phyloP scores from a whole-genome alignment of 2,797 vertebrate genomes.

The Ctenochaetus hawaiiensis region DNA sequence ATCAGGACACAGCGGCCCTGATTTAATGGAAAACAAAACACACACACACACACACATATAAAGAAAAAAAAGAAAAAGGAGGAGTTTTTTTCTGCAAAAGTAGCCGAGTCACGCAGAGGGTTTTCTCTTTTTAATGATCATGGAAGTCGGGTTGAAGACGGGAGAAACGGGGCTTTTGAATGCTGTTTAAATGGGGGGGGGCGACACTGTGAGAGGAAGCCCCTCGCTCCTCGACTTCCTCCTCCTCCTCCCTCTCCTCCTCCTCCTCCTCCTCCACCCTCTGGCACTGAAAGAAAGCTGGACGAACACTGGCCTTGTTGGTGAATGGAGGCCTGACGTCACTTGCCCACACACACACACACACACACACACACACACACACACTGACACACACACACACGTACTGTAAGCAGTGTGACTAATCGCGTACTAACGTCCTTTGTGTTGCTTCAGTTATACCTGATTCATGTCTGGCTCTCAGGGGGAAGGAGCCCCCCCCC shows the following conservation, averaged over 20 bases:
- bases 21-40: conserved; percentile 64
- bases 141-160: not conserved
- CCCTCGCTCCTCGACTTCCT: not conserved
- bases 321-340: conserved; percentile 76
- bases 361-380: conserved; percentile 29
- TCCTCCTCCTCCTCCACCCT: conserved; percentile 37
- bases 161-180: conserved; percentile 50
- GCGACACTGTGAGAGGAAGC: conserved; percentile 53
- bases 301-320: conserved; percentile 67
- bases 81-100: conserved; percentile 47
- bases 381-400: conserved; percentile 44
- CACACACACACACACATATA: too few relatives aligned
- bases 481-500: conserved; percentile 52
- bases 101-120: conserved; percentile 52
- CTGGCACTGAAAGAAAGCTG: conserved; percentile 56
- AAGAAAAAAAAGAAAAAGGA: not conserved
- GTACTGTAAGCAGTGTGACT: conserved; percentile 74
- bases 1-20: conserved; percentile 56
- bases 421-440: conserved; percentile 74
- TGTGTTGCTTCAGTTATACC: conserved; percentile 76
- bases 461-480: conserved; percentile 79
- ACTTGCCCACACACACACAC: conserved; percentile 34
- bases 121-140: conserved; percentile 64
- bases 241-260: conserved; percentile 31
- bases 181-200: conserved; percentile 40